Evolutionary conservation across 1,140 invertebrate genomes (phyloP), one percentile per base, ranked within the genome.

Genomic region (Nephila pilipes): DNA sequence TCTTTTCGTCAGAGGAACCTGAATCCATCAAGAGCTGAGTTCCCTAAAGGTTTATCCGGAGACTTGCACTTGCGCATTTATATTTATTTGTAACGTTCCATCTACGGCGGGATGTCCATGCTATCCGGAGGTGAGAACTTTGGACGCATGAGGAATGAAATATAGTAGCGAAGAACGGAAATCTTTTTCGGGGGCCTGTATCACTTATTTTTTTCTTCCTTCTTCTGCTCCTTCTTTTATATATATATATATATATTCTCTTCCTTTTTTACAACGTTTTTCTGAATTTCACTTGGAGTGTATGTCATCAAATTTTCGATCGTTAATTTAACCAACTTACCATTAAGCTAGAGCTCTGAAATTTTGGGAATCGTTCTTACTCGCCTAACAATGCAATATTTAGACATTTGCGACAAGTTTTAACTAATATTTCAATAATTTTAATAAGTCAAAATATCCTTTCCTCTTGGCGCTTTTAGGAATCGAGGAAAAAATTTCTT

Each of bases 71-170:
- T 85, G 85, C 89, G 87, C 92, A 93, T 93, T 93, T 93, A 93
- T 93, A 93, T 93, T 93, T 93, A 93, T 93, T 93, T 93, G 92
- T 85, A 88, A 89, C 92, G 55, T 89, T 88, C 92, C 85, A 88
- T 89, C 91, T 87, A 89, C 87, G 54, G 83, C 60, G 83, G 91
- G 85, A 93, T 93, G 87, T 80, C 92, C 92, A 89, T 93, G 87
- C 90, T 58, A 54, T 57, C 54, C 55, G 38, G 90, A 93, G 91
- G 91, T 93, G 91, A 87, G 91, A 93, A 93, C 91, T 93, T 87
- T 58, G 90, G 89, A 90, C 87, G 65, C 60, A 55, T 81, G 22
- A 55, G 81, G 81, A 63, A 93, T 93, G 91, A 93, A 93, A 93
- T 69, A 93, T 93, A 25, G 91, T 87, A 22, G 25, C 29, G 46